phyloP scores from a whole-genome alignment of 1,140 invertebrate species.

The Bombus waltoni region DNA sequence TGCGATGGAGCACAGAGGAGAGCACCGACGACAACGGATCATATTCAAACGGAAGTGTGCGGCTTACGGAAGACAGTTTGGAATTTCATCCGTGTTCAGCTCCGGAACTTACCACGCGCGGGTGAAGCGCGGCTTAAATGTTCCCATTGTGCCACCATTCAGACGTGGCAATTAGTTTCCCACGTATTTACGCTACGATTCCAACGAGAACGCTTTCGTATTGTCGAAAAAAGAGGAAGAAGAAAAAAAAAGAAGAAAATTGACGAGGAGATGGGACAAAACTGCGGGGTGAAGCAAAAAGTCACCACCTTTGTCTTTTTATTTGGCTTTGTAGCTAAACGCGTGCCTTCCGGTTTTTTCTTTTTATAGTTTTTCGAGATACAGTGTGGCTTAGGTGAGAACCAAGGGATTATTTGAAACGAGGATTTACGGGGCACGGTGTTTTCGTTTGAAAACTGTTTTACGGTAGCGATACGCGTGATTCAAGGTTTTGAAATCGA shows the following conservation, averaged over 20 bases:
- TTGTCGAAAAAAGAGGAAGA: background rate
- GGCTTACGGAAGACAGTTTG: conserved; percentile 52
- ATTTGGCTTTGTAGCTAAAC: too few relatives aligned
- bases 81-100: conserved; percentile 47
- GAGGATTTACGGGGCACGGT: background rate
- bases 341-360: too few relatives aligned
- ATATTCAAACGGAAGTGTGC: conserved; percentile 53
- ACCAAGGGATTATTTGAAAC: background rate
- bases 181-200: conserved; percentile 29
- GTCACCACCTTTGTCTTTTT: too few relatives aligned
- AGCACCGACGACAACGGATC: conserved; percentile 31
- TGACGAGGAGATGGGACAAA: background rate
- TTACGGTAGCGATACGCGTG: background rate
- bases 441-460: background rate
- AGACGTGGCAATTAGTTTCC: conserved; percentile 52
- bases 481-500: background rate
- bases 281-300: too few relatives aligned
- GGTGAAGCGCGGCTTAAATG: conserved; percentile 37
- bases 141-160: conserved; percentile 42
- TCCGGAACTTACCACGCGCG: conserved; percentile 16
- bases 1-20: conserved; percentile 13
- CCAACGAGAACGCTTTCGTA: background rate
- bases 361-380: too few relatives aligned
- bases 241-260: background rate
- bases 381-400: background rate